Evolutionary conservation across 2,113 vertebrate genomes (phyloP), one percentile per base, ranked within the genome.

Genomic region (Ophiodon elongatus): DNA sequence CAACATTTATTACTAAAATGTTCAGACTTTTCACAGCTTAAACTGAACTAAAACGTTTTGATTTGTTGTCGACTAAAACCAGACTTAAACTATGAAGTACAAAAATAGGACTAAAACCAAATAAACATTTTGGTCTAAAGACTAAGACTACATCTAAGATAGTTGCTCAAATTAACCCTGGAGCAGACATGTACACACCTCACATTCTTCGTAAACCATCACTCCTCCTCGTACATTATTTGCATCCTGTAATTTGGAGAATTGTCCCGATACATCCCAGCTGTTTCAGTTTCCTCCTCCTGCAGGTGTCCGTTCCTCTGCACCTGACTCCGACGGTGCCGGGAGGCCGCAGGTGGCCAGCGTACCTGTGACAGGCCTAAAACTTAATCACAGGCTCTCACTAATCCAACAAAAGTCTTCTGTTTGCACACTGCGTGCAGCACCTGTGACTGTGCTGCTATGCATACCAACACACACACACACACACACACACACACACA

Each of bases 381-480:
- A 63, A 57, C 72, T 29, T 76, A 59, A 89, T 87, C 83, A 79
- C 70, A 50, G 73, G 17, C 3, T 14, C 57, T 43, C 56, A 15
- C 47, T 72, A 50, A 57, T 62, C 33, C 31, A 33, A 41, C 39
- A 35, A 1, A 52, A 27, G 43, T 54, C 45, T 6, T 59, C 7
- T 31, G 27, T 70, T 63, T 78, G 27, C 67, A 19, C 17, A 31
- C 57, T 50, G 64, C n/a, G 9, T 8, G 50, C 8, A 62, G 52
- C 80, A 80, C 65, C 64, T 75, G 73, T 7, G 60, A 37, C 33
- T 21, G 67, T 41, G 37, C 8, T 27, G 45, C n/a, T n/a, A 37
- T 63, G 71, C 47, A 27, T 14, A 21, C 41, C 33, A 45, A 6
- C 37, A 23, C 35, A 64, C 39, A 72, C 27, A 45, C 39, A 31